Base-by-base conservation (phyloP, 2,797 vertebrate genomes). In the Balearica regulorum region DNA sequence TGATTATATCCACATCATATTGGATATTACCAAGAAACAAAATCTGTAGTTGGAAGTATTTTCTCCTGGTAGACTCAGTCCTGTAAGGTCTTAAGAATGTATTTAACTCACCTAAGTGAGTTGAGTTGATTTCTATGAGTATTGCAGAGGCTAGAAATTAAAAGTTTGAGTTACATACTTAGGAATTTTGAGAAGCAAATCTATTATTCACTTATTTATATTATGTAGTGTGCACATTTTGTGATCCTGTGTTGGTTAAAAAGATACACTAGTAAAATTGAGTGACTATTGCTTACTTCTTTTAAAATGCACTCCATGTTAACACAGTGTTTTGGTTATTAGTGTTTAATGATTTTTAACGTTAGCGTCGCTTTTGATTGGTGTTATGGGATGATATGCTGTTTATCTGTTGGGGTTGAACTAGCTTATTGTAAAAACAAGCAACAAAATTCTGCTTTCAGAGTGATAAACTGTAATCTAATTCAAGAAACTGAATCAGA, bases 401-500 rank as follows among this genome's bases (percentile, higher is more conserved):
- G 19, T 96, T 96, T 95, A 85, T 91, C 78, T 96, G 25, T 83
- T 95, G 69, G 19, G 53, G 51, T 92, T 88, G 61, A 94, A 78
- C 72, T 93, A 90, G 93, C 51, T 80, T 85, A 86, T 6, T 93
- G 58, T 89, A 94, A 92, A 78, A 87, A 60, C 90, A 93, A 95
- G 83, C 87, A 93, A 58, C 43, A 28, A 92, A 97, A 72, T 75
- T 60, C 65, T 70, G 39, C 87, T 97, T 97, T 96, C 51, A 84
- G 93, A 92, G 62, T 94, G 61, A 96, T 93, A 93, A 97, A 94
- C 78, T 91, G 26, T 86, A 94, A 91, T 64, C 57, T 89, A 83
- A 96, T 97, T 97, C 81, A 94, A 91, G 87, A 95, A 96, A 94
- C 84, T 93, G 79, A 96, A 94, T 95, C 65, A 88, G 75, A 96